Base-by-base conservation (phyloP, 2,888 invertebrate genomes). In the Mythimna impura region DNA sequence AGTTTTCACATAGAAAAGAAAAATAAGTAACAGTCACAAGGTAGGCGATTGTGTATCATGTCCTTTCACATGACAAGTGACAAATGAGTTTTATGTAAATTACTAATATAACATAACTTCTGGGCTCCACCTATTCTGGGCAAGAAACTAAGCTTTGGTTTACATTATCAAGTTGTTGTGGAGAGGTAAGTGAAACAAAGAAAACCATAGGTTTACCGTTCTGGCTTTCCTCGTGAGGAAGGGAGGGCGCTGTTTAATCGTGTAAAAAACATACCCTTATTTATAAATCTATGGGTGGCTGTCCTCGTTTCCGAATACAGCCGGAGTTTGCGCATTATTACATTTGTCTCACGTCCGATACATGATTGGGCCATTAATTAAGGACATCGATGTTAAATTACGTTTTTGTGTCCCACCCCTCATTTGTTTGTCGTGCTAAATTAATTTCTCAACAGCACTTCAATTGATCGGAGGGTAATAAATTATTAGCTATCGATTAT, bases 321-420 rank as follows among this genome's bases (percentile, higher is more conserved):
- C 63, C 36, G 47, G 17, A 67, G 36, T 64, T 80, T 70, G 54
- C 67, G 65, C 78, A 82, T 82, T 78, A 84, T 84, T 84, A 87
- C 82, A 87, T 87, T 82, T 82, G 73, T 84, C 80, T 71, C 77
- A 61, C 73, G 78, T 79, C 82, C 69, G 64, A 34, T 69, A 67
- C 72, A 83, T 71, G 78, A 83, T 85, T 80, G 77, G 77, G 67
- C 76, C 81, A 88, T 88, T 89, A 87, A 89, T 88, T 86, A 83
- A 66, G 73, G 73, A 80, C 73, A 87, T 84, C 75, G 85, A 83
- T 78, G 72, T 81, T 81, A 78, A 78, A 86, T 85, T 85, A 85
- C 81, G 66, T 76, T 84, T 83, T 77, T 73, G 77, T 76, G 66
- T 73, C 69, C 60, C 68, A 68, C 65, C 72, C 74, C 73, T 73